A percentile compares a stretch with the other conserved stretches of the same genome.
These are phyloP conservation scores for Sepiola atlantica DNA, from an alignment of 2,888 invertebrate species.

Conservation along the genomic window DNA sequence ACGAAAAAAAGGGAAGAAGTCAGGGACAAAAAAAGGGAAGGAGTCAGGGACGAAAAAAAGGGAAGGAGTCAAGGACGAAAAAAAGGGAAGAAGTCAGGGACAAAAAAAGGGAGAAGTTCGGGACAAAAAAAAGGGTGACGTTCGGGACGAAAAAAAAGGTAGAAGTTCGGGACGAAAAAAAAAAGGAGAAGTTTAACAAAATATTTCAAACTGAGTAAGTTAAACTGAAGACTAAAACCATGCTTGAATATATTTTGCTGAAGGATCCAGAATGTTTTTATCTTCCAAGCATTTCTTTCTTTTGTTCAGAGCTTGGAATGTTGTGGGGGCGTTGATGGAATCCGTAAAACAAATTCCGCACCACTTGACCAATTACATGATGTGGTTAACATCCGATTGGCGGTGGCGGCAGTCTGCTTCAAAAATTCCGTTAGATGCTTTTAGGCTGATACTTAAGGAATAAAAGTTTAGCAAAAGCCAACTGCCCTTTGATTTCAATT, in stretches of 20 bases:
- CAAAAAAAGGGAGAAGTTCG: too few species aligned
- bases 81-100: too few species aligned
- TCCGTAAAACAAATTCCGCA: neutral
- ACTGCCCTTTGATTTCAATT: neutral
- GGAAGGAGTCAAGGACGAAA: too few species aligned
- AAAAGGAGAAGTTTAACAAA: neutral
- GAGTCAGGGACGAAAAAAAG: too few species aligned
- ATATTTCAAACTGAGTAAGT: neutral
- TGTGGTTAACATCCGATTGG: constrained; percentile 32
- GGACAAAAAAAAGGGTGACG: too few species aligned
- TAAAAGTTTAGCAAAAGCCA: constrained; percentile 32
- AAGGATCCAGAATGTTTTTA: neutral
- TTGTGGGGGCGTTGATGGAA: neutral
- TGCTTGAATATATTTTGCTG: neutral
- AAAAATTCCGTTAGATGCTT: constrained; percentile 32
- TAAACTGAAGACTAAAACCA: neutral
- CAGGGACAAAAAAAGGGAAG: too few species aligned
- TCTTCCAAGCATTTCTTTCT: neutral
- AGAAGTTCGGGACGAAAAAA: neutral
- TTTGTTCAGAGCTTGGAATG: neutral
- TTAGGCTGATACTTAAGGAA: constrained; percentile 22
- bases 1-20: too few species aligned
- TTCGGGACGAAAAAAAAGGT: too few species aligned
- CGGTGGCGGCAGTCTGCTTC: neutral
- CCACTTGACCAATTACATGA: constrained; percentile 32